Conservation (phyloP, 2,113 vertebrate species). For the Chascanopsetta lugubris region DNA sequence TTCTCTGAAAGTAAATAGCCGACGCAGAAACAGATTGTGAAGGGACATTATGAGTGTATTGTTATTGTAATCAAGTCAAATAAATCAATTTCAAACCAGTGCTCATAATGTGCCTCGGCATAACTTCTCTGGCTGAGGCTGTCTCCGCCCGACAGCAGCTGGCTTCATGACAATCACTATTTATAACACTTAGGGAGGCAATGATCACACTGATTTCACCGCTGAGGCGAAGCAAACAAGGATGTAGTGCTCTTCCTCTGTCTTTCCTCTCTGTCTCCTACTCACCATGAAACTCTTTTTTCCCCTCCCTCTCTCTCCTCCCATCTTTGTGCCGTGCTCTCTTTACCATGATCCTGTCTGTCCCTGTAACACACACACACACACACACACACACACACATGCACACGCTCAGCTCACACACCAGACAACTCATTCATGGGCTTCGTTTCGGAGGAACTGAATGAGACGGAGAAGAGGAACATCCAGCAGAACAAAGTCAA, state of each 20-base stretch:
- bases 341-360: slow-evolving; percentile 8
- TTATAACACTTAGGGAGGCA: slow-evolving; percentile 29
- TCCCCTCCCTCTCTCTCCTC: not conserved
- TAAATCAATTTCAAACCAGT: slow-evolving; percentile 6
- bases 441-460: slow-evolving; percentile 95
- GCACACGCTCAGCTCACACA: slow-evolving; percentile 89
- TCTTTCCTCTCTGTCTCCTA: slow-evolving; percentile 22
- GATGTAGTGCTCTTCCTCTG: slow-evolving; percentile 27
- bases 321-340: slow-evolving; percentile 17
- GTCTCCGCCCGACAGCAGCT: slow-evolving; percentile 17
- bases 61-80: slow-evolving; percentile 3
- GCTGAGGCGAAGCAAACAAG: slow-evolving; percentile 14
- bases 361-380: not conserved
- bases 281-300: slow-evolving; percentile 32
- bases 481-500: slow-evolving; percentile 89
- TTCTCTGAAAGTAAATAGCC: not conserved
- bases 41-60: not conserved
- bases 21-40: not conserved
- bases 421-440: slow-evolving; percentile 99
- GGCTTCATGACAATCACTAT: slow-evolving; percentile 45
- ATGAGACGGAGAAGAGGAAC: slow-evolving; percentile 87
- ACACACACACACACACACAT: slow-evolving; percentile 1
- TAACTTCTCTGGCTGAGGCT: too few species aligned
- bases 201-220: slow-evolving; percentile 24
- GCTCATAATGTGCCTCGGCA: not conserved